Conservation (phyloP, 2,797 vertebrate species). For the Glyptemys insculpta region DNA sequence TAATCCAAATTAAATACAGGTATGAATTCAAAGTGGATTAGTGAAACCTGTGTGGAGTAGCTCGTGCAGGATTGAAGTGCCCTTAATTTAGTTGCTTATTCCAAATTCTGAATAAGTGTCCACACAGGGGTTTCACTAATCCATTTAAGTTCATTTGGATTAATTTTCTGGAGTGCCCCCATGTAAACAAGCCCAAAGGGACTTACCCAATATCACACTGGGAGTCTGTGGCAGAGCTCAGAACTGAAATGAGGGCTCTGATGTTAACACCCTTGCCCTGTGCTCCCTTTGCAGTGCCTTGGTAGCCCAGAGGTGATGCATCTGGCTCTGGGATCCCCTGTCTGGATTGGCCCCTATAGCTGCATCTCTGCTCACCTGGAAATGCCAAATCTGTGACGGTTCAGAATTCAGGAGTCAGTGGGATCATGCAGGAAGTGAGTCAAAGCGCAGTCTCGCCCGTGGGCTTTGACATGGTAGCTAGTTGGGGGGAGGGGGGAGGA, state of each 20-base stretch:
- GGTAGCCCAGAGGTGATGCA: background rate
- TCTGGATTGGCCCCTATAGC: background rate
- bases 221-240: background rate
- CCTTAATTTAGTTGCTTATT: background rate
- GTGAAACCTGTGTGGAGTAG: background rate
- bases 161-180: background rate
- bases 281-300: background rate
- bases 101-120: background rate
- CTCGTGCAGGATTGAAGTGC: background rate
- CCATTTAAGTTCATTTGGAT: background rate
- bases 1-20: background rate
- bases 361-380: background rate
- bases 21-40: background rate
- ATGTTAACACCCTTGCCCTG: no score
- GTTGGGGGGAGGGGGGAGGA: background rate
- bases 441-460: background rate
- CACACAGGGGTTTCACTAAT: background rate
- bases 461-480: background rate
- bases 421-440: background rate
- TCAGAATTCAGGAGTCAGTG: background rate
- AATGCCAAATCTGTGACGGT: background rate
- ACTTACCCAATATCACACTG: background rate
- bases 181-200: background rate
- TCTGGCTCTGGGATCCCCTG: background rate
- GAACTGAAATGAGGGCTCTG: background rate